These are phyloP conservation scores for Drosophila rellima DNA, from an alignment of 2,888 invertebrate genomes.

Conservation along the genomic window DNA sequence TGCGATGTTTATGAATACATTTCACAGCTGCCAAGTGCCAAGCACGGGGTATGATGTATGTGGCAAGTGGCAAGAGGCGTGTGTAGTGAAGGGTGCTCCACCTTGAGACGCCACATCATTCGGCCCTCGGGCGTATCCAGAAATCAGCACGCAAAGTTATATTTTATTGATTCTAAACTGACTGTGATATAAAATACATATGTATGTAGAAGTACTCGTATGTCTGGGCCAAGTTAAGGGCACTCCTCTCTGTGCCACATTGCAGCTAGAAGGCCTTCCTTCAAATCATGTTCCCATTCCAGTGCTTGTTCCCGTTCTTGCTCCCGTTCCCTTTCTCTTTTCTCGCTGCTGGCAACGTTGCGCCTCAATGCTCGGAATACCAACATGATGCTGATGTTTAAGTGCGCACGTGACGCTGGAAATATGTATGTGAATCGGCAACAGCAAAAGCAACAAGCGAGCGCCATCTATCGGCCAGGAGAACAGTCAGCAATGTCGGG, in stretches of 20 bases:
- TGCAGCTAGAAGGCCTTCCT: slow-evolving; percentile 25
- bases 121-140: slow-evolving; percentile 54
- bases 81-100: slow-evolving; percentile 25
- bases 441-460: slow-evolving; percentile 25
- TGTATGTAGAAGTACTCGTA: slow-evolving; percentile 5
- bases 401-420: slow-evolving; percentile 74
- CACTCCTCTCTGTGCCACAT: not conserved
- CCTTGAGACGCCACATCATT: slow-evolving; percentile 51
- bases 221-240: not conserved
- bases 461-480: slow-evolving; percentile 5
- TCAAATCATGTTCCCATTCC: not conserved
- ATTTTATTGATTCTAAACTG: slow-evolving; percentile 79
- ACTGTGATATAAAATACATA: slow-evolving; percentile 66
- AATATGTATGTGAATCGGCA: slow-evolving; percentile 36
- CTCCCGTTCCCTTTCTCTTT: not conserved
- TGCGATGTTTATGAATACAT: slow-evolving; percentile 77
- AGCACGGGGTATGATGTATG: slow-evolving; percentile 15
- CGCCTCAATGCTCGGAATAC: slow-evolving; percentile 71
- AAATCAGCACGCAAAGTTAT: slow-evolving; percentile 78
- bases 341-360: slow-evolving; percentile 23
- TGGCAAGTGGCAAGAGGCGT: slow-evolving; percentile 2
- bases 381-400: slow-evolving; percentile 72
- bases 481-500: not conserved
- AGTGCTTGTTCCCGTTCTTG: not conserved
- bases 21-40: slow-evolving; percentile 54